These are phyloP conservation scores for Drosophila peninsularis DNA, from an alignment of 2,888 invertebrate species.

Conservation along the genomic window DNA sequence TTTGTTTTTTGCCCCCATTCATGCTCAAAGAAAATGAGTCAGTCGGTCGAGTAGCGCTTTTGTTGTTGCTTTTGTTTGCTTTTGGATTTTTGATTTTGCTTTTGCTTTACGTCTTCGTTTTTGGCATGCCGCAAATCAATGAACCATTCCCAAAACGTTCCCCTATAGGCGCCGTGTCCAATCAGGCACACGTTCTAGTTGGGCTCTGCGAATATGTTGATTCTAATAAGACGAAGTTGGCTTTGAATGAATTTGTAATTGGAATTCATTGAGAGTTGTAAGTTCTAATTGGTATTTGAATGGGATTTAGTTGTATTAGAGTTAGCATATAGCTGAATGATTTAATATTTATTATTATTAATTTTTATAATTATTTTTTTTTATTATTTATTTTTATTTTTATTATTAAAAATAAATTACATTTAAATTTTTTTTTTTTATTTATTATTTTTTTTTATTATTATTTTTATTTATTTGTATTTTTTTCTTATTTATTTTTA, in stretches of 20 bases:
- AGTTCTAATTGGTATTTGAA: not conserved
- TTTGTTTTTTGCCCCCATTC: constrained; percentile 43
- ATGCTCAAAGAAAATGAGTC: constrained; percentile 69
- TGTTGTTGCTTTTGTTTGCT: constrained; percentile 29
- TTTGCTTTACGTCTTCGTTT: constrained; percentile 21
- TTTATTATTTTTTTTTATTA: not conserved
- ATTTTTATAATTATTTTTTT: too few relatives aligned
- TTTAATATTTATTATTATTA: too few relatives aligned
- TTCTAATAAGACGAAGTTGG: not conserved
- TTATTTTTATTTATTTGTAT: not conserved
- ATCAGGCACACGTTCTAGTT: constrained; percentile 7
- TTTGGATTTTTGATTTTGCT: constrained; percentile 27
- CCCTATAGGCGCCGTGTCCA: constrained; percentile 10
- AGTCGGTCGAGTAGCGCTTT: constrained; percentile 65
- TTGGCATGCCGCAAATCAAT: constrained; percentile 55
- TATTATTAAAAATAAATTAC: too few relatives aligned
- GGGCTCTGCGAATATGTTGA: not conserved
- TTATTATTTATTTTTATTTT: not conserved
- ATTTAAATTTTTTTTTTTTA: too few relatives aligned
- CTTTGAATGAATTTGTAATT: not conserved
- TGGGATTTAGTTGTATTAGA: not conserved
- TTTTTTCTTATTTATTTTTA: too few relatives aligned
- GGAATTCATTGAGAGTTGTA: not conserved
- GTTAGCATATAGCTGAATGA: too few relatives aligned
- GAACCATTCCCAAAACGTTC: constrained; percentile 64